Percentiles rank a stretch among this genome's conserved stretches.
Evolutionary conservation across 2,888 invertebrate genomes (phyloP).

Genomic region (Drosophila diplacantha): DNA sequence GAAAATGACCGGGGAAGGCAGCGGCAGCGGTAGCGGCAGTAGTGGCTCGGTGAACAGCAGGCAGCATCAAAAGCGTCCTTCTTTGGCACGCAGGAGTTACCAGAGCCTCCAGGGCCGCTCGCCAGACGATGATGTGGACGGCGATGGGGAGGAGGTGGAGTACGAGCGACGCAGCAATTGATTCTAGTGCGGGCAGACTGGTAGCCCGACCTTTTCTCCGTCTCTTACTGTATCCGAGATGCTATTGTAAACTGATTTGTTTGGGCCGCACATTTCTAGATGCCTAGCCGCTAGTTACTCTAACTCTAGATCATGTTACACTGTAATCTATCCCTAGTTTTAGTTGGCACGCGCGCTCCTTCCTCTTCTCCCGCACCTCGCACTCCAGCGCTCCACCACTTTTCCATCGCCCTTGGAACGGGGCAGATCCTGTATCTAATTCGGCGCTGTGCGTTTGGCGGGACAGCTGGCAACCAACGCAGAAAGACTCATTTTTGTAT

Average conservation of each 20-base stretch:
- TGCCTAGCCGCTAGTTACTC: slow-evolving; percentile 27
- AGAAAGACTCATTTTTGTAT: slow-evolving; percentile 47
- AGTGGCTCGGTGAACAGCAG: slow-evolving; percentile 52
- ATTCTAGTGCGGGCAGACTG: slow-evolving; percentile 17
- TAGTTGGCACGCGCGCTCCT: slow-evolving; percentile 35
- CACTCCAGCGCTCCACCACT: slow-evolving; percentile 13
- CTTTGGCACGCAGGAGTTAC: slow-evolving; percentile 70
- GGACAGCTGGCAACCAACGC: slow-evolving; percentile 24
- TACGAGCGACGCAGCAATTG: slow-evolving; percentile 59
- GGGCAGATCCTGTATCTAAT: slow-evolving; percentile 35
- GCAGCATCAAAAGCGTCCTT: slow-evolving; percentile 53
- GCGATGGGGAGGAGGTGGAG: slow-evolving; percentile 37
- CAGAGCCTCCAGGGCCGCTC: slow-evolving; percentile 51
- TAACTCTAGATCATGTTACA: slow-evolving; percentile 36
- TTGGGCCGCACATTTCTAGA: slow-evolving; percentile 17
- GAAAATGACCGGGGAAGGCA: slow-evolving; percentile 45
- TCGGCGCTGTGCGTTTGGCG: slow-evolving; percentile 17
- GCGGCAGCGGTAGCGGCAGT: slow-evolving; percentile 46
- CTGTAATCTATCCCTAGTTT: slow-evolving; percentile 35
- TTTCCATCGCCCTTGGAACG: slow-evolving; percentile 5
- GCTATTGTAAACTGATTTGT: slow-evolving; percentile 59
- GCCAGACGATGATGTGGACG: slow-evolving; percentile 38
- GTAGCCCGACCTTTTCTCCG: slow-evolving; percentile 5
- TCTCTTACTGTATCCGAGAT: slow-evolving; percentile 25
- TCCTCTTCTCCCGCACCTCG: slow-evolving; percentile 4